A percentile compares a stretch with the other conserved stretches of the same genome.
Evolutionary conservation across 2,797 vertebrate species (phyloP).

Genomic region (Coilia nasus): DNA sequence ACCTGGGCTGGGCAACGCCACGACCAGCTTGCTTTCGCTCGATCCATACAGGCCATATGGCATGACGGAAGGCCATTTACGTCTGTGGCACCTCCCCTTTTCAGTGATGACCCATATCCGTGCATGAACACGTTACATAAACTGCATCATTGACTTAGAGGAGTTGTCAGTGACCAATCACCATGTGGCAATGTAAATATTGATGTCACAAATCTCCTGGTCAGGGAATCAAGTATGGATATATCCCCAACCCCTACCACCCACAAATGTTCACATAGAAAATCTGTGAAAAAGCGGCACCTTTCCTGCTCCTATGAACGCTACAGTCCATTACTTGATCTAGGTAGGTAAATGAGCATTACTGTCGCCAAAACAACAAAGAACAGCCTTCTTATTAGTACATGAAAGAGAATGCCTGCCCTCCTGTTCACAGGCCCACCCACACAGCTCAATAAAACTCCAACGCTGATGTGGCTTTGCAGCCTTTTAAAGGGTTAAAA

Average conservation of each 20-base stretch:
- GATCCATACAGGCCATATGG: not conserved
- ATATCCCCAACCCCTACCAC: not conserved
- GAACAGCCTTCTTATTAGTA: not conserved
- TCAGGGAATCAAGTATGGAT: not conserved
- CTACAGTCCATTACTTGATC: not conserved
- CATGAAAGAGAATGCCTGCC: not conserved
- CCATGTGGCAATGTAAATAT: not conserved
- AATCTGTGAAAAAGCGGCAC: not conserved
- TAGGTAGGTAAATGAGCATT: not conserved
- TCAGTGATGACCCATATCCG: not conserved
- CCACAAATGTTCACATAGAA: not conserved
- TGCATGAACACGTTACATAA: not conserved
- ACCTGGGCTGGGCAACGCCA: not conserved
- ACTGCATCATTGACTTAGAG: not conserved
- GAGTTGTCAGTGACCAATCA: not conserved
- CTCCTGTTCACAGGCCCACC: not conserved
- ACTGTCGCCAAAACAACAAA: not conserved
- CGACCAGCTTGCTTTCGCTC: not conserved
- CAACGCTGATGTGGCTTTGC: not conserved
- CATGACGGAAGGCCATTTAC: not conserved
- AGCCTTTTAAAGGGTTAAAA: conserved; percentile 48
- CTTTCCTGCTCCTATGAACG: not conserved
- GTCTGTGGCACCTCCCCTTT: not conserved
- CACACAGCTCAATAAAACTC: not conserved
- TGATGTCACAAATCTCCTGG: not conserved